phyloP scores from a whole-genome alignment of 2,888 invertebrate genomes.

The Tinea pellionella region DNA sequence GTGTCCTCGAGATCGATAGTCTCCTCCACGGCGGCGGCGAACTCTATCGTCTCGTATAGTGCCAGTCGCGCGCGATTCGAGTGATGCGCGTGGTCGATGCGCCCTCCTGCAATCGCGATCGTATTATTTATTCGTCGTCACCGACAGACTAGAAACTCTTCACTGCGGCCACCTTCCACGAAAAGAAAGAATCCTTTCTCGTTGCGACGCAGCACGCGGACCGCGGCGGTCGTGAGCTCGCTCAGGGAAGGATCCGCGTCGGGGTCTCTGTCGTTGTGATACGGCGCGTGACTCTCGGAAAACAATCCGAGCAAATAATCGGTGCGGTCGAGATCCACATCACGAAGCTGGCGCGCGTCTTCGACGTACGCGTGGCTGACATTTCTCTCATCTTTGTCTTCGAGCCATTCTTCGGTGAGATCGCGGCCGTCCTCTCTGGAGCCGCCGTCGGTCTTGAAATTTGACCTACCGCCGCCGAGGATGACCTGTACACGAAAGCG shows the following conservation, averaged over 20 bases:
- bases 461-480: constrained; percentile 69
- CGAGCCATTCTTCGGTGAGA: constrained; percentile 71
- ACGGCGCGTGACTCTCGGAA: constrained; percentile 55
- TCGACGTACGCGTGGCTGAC: constrained; percentile 48
- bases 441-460: constrained; percentile 63
- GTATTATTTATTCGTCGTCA: too few species aligned
- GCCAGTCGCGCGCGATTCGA: constrained; percentile 56
- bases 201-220: constrained; percentile 64
- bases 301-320: constrained; percentile 62
- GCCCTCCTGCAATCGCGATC: constrained; percentile 33
- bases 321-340: constrained; percentile 40
- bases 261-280: constrained; percentile 38
- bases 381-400: constrained; percentile 29
- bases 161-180: constrained; percentile 40
- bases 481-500: constrained; percentile 30
- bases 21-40: constrained; percentile 59
- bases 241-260: constrained; percentile 64
- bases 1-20: constrained; percentile 66
- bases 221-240: constrained; percentile 73
- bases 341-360: constrained; percentile 52
- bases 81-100: constrained; percentile 72
- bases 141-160: too few species aligned
- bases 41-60: constrained; percentile 71
- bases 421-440: constrained; percentile 66
- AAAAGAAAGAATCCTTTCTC: constrained; percentile 73